These are phyloP conservation scores for Suncus etruscus DNA, from an alignment of 2,113 vertebrate genomes.

Conservation along the genomic window DNA sequence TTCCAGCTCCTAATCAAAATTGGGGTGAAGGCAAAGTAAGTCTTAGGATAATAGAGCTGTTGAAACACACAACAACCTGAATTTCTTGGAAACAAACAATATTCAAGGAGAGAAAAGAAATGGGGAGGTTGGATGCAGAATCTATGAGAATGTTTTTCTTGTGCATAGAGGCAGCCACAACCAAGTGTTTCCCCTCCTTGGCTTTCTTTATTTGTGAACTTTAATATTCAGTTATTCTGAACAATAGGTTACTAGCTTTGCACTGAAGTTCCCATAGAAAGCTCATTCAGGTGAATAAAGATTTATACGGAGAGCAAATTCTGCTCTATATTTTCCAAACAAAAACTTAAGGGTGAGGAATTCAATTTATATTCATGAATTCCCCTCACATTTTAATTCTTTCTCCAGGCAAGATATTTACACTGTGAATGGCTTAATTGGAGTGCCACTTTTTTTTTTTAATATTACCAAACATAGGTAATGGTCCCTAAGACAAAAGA, in stretches of 20 bases:
- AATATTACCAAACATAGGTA: background rate
- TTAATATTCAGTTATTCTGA: constrained; percentile 58
- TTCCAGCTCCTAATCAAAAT: background rate
- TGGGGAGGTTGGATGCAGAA: background rate
- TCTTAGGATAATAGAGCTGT: constrained; percentile 7
- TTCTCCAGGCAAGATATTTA: constrained; percentile 75
- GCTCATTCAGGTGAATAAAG: constrained; percentile 71
- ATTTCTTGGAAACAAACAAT: background rate
- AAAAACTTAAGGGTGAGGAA: constrained; percentile 67
- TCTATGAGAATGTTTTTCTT: background rate
- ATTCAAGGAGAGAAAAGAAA: background rate
- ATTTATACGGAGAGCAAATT: constrained; percentile 52
- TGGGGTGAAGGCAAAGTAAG: background rate
- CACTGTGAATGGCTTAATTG: constrained; percentile 78
- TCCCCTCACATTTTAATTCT: constrained; percentile 52
- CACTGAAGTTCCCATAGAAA: constrained; percentile 47
- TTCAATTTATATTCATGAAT: constrained; percentile 83
- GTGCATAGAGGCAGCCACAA: accelerated
- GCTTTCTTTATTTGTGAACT: constrained; percentile 12
- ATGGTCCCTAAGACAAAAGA: background rate
- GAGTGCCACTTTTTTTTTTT: constrained; percentile 37
- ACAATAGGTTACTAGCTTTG: constrained; percentile 33
- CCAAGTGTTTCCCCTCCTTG: background rate
- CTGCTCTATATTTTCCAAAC: constrained; percentile 48
- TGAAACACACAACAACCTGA: background rate